Evolutionary conservation across 2,113 vertebrate species (phyloP).

Genomic region (Mandrillus leucophaeus): DNA sequence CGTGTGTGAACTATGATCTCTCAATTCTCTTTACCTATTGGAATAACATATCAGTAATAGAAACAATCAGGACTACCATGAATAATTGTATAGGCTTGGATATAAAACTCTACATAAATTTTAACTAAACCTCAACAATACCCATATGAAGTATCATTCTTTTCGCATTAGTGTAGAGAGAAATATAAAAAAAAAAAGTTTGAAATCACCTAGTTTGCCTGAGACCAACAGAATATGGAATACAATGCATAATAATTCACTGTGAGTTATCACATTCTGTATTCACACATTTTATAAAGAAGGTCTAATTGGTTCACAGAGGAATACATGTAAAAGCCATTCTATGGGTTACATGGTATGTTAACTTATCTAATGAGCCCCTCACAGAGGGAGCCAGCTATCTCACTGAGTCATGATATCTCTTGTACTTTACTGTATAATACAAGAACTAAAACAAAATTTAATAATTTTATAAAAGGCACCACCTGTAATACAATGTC

Average conservation of each 20-base stretch:
- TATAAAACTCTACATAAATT: conserved; percentile 43
- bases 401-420: neutral
- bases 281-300: neutral
- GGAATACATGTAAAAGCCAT: neutral
- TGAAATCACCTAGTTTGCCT: conserved; percentile 39
- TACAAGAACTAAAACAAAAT: neutral
- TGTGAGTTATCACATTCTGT: neutral
- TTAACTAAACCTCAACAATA: conserved; percentile 32
- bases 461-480: neutral
- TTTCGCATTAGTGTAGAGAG: conserved; percentile 27
- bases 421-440: neutral
- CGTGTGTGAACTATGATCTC: neutral
- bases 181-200: neutral
- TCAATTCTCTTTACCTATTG: neutral
- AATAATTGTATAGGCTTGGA: neutral
- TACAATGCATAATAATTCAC: neutral
- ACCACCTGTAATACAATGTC: neutral
- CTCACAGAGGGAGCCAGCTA: neutral
- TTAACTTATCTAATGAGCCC: neutral
- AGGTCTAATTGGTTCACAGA: neutral
- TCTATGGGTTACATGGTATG: neutral
- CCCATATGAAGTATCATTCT: neutral
- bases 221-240: neutral
- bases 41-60: neutral
- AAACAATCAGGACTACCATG: neutral